A percentile compares a stretch with the other conserved stretches of the same genome.
Conservation (phyloP, 2,888 invertebrate species). For the Sinhomidia bicolor region DNA sequence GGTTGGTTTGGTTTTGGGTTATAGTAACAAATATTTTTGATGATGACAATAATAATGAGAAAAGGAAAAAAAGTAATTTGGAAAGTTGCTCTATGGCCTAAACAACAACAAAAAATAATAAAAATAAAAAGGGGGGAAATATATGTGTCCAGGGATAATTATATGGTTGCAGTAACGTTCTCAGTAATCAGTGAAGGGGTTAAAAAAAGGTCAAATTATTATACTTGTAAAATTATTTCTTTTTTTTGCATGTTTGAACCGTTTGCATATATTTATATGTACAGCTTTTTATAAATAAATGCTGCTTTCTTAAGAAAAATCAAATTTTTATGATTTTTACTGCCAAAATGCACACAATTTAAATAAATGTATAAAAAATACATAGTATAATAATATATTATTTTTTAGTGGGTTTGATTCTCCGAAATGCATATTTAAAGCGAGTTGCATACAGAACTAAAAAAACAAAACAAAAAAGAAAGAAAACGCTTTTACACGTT, state of each 20-base stretch:
- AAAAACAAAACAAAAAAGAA: background rate
- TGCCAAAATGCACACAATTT: background rate
- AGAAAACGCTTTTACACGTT: background rate
- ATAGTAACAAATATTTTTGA: background rate
- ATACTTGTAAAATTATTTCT: background rate
- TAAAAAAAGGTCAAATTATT: background rate
- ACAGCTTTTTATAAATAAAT: no score
- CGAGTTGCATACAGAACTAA: no score
- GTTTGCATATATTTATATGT: no score
- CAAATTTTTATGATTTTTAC: background rate
- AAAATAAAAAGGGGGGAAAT: background rate
- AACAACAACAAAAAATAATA: background rate
- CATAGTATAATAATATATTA: background rate
- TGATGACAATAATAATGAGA: background rate
- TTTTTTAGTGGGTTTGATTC: background rate
- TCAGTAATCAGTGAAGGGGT: background rate
- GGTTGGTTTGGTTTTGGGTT: background rate
- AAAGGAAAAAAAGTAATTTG: conserved; percentile 37
- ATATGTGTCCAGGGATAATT: background rate
- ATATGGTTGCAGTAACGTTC: background rate
- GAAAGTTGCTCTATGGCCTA: background rate
- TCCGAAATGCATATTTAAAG: background rate
- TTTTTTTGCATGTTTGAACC: background rate
- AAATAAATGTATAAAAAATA: no score
- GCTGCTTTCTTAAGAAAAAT: background rate